A percentile compares a stretch with the other conserved stretches of the same genome.
Conservation (phyloP, 2,888 invertebrate genomes). For the Acronicta leporina region DNA sequence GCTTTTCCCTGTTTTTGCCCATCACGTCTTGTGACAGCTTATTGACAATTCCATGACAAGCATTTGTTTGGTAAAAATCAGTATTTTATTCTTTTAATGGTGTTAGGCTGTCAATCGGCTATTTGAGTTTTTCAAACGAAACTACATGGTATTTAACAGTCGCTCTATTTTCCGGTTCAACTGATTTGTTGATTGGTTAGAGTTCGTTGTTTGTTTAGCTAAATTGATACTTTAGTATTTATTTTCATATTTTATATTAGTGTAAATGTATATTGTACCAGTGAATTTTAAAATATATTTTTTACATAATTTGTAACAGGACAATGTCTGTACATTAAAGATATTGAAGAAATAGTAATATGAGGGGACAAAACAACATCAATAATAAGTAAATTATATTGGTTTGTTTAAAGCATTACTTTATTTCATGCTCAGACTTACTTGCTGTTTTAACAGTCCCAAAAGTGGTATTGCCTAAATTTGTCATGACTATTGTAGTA, state of each 20-base stretch:
- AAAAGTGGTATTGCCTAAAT: not conserved
- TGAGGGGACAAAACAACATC: no score
- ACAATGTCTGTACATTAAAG: no score
- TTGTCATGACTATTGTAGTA: conserved; percentile 6
- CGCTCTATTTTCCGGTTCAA: not conserved
- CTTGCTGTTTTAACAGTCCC: not conserved
- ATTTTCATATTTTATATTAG: no score
- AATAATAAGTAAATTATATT: no score
- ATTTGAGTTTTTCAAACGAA: conserved; percentile 1
- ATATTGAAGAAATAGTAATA: no score
- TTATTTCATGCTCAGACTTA: not conserved
- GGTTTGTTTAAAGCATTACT: no score
- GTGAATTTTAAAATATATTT: no score
- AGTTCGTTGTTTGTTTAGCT: not conserved
- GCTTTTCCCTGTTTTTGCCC: conserved; percentile 30
- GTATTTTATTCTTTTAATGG: conserved; percentile 59
- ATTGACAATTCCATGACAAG: conserved; percentile 58
- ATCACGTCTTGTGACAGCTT: conserved; percentile 49
- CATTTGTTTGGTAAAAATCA: conserved; percentile 65
- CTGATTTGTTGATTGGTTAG: not conserved
- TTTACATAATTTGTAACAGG: no score
- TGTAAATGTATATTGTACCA: no score
- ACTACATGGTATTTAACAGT: conserved; percentile 8
- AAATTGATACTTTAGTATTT: no score
- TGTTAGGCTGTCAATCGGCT: conserved; percentile 45